Base-by-base conservation (phyloP, 2,888 invertebrate genomes). In the Gari tellinella region DNA sequence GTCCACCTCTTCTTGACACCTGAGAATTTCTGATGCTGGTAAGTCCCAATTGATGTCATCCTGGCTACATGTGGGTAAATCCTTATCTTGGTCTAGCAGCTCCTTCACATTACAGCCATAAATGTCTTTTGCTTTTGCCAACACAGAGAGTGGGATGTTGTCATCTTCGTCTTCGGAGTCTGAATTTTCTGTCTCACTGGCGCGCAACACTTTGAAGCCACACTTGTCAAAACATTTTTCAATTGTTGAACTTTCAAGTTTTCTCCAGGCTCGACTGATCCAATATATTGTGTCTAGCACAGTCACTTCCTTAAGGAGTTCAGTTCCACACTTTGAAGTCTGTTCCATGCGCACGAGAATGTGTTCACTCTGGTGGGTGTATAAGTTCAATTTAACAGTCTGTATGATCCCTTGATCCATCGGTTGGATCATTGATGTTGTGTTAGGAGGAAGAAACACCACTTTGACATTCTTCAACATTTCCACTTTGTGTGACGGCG, bases 351-450 rank as follows among this genome's bases (percentile, higher is more conserved):
- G 57, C 19, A 23, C 25, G 1, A 57, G 45, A 31, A 58, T 45
- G 19, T 43, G 25, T 19, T 58, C 26, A 19, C 58, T 40, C 41
- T 65, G 65, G 12, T 45, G 41, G 15, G 55, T 65, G 3, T 51
- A 31, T 21, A 23, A 65, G 25, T 65, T 65, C 1, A 65, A 53
- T 25, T 72, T 64, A 14, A 70, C n/a, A 12, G 60, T 19, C 26
- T 70, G 64, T 3, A 70, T 64, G 23, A 64, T 70, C 5, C 72
- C 61, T 21, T 72, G 72, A 26, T 61, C 72, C 72, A 72, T 65
- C 7, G 65, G 65, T 31, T 72, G 72, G 14, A 38, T 14, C 14
- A 55, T 23, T 1, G 49, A 58, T 19, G 64, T 64, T 2, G 64
- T 72, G 37, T 64, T 70, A 2, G 70, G 46, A 19, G 64, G 60